phyloP scores from a whole-genome alignment of 2,888 invertebrate species.

The Timandra comae region DNA sequence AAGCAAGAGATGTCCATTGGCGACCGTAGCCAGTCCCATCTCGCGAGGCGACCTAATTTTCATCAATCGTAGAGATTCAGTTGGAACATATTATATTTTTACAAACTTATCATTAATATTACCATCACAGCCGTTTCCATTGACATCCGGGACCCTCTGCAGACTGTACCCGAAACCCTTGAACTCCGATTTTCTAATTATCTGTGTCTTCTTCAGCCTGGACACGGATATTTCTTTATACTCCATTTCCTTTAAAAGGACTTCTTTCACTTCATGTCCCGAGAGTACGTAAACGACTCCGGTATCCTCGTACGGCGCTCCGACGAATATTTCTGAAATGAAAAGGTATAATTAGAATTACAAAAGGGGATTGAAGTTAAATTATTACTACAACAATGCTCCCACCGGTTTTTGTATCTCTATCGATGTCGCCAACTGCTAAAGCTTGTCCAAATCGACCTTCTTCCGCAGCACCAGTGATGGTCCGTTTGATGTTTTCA shows the following conservation, averaged over 20 bases:
- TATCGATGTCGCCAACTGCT: slow-evolving; percentile 38
- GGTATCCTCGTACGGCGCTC: slow-evolving; percentile 48
- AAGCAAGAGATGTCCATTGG: no score
- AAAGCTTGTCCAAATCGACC: slow-evolving; percentile 43
- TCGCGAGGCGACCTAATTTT: no score
- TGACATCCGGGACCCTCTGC: slow-evolving; percentile 36
- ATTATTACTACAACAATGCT: neutral
- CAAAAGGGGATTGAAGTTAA: neutral
- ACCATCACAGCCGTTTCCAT: slow-evolving; percentile 47
- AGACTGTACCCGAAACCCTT: slow-evolving; percentile 44
- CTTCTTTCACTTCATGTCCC: slow-evolving; percentile 35
- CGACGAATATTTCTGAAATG: slow-evolving; percentile 50
- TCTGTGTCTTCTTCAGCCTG: slow-evolving; percentile 33
- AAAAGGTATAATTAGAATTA: slow-evolving; percentile 1
- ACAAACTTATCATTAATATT: no score
- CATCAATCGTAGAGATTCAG: no score
- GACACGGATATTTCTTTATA: slow-evolving; percentile 22
- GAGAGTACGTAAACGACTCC: slow-evolving; percentile 47
- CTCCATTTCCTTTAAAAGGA: slow-evolving; percentile 7
- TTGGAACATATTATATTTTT: no score
- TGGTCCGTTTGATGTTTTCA: slow-evolving; percentile 14
- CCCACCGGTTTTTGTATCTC: slow-evolving; percentile 41
- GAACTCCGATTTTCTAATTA: slow-evolving; percentile 22
- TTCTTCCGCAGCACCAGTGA: slow-evolving; percentile 24
- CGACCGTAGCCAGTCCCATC: no score